Base-by-base conservation (phyloP, 2,888 invertebrate species). In the Monoplex corrugatus region DNA sequence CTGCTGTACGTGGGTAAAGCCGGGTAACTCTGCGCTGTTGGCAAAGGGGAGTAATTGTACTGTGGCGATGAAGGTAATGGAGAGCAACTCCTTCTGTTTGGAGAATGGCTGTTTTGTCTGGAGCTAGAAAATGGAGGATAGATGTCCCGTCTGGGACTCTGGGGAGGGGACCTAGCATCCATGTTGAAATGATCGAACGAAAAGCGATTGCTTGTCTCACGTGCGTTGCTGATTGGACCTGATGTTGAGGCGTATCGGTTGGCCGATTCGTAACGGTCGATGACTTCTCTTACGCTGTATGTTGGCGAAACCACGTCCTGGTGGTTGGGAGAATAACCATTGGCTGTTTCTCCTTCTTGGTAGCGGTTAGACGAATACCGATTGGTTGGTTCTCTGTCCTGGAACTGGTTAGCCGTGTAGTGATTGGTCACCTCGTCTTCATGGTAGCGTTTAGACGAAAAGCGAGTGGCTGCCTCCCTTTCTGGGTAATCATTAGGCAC, bases 71-170 rank as follows among this genome's bases (percentile, higher is more conserved):
- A 38, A 5, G 85, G 63, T 63, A 16, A 38, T 35, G 57, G 38
- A 38, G 85, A 85, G 32, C 63, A 68, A 32, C 86, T 86, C n/a
- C 44, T 57, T 23, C 85, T 57, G 57, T n/a, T 85, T 16, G 85
- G 85, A 28, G 85, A 83, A 38, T 23, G 57, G 50, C 50, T 84
- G 45, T 32, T 83, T 28, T 84, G 50, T 57, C 84, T 50, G 84
- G 50, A 40, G 16, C 2, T 16, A 10, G 86, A 68, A 28, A 68
- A 86, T 0, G 86, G 86, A 1, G 86, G 86, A 43, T 86, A 86
- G 23, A 86, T 28, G 23, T 84, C 84, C 23, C 35, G 50, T 57
- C 57, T 19, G 28, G 83, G 13, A 45, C 13, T 6, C 43, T 43
- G 43, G 5, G 45, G 45, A 2, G 45, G 45, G 8, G 82, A 44